These are phyloP conservation scores for Parnassius mnemosyne DNA, from an alignment of 2,888 invertebrate species.

Conservation along the genomic window DNA sequence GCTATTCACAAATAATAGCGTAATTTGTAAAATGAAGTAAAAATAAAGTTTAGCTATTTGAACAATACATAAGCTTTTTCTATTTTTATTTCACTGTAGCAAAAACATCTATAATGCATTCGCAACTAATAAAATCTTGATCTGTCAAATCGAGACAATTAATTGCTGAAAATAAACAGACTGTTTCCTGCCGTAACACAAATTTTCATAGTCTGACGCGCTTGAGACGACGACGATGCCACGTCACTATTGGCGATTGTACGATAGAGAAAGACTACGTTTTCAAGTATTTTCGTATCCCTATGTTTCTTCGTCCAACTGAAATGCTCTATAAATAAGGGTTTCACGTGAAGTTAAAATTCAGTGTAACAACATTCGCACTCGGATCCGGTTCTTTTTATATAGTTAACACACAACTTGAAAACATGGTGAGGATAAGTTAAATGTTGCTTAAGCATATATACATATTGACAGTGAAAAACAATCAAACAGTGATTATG, in stretches of 20 bases:
- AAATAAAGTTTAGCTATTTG: no score
- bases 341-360: constrained; percentile 62
- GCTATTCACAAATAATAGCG: no score
- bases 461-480: no score
- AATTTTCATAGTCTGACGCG: constrained; percentile 51
- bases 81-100: background rate
- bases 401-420: constrained; percentile 61
- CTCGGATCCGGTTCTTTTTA: constrained; percentile 77
- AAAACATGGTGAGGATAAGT: constrained; percentile 64
- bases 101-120: background rate
- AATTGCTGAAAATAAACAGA: constrained; percentile 47
- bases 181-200: constrained; percentile 45
- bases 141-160: constrained; percentile 37
- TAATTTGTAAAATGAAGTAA: no score
- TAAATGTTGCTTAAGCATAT: background rate
- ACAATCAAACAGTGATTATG: no score
- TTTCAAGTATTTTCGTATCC: constrained; percentile 78
- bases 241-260: constrained; percentile 32
- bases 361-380: constrained; percentile 80
- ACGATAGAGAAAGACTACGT: constrained; percentile 54
- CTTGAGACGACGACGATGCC: constrained; percentile 34
- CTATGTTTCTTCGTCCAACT: constrained; percentile 46
- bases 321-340: constrained; percentile 77
- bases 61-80: no score
- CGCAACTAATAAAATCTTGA: constrained; percentile 16